A percentile compares a stretch with the other conserved stretches of the same genome.
Evolutionary conservation across 1,140 invertebrate genomes (phyloP).

Genomic region (Procambarus virginalis): DNA sequence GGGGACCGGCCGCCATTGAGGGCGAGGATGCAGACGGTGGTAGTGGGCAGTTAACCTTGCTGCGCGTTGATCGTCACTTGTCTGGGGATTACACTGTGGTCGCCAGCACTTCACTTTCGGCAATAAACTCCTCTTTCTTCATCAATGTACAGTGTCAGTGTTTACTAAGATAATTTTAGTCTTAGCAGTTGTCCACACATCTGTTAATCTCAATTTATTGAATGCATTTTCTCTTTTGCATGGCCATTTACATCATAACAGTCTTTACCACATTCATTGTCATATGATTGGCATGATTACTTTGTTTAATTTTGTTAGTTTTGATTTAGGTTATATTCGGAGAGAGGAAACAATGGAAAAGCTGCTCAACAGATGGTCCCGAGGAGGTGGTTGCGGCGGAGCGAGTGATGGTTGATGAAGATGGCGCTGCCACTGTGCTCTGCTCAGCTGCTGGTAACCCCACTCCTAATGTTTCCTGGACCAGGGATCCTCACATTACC

Average conservation of each 20-base stretch:
- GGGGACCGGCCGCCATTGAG: constrained; percentile 23
- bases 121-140: constrained; percentile 41
- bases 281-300: too few species aligned
- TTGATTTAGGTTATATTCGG: too few species aligned
- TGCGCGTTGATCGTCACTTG: constrained; percentile 4
- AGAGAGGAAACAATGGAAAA: background rate
- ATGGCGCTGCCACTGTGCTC: constrained; percentile 64
- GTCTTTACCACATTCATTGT: too few species aligned
- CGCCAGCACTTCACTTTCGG: background rate
- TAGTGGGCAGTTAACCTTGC: background rate
- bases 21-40: background rate
- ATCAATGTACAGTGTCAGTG: constrained; percentile 45
- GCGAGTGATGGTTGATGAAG: constrained; percentile 48
- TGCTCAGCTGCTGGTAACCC: constrained; percentile 70
- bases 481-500: constrained; percentile 14
- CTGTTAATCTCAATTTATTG: too few species aligned
- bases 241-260: too few species aligned
- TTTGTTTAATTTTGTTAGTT: too few species aligned
- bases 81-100: constrained; percentile 29
- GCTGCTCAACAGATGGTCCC: constrained; percentile 20
- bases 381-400: constrained; percentile 37
- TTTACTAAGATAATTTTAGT: background rate
- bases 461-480: constrained; percentile 69
- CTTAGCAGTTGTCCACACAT: background rate
- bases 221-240: too few species aligned